Evolutionary conservation across 2,888 invertebrate genomes (phyloP), one percentile per base, ranked within the genome.

Genomic region (Deilephila elpenor): DNA sequence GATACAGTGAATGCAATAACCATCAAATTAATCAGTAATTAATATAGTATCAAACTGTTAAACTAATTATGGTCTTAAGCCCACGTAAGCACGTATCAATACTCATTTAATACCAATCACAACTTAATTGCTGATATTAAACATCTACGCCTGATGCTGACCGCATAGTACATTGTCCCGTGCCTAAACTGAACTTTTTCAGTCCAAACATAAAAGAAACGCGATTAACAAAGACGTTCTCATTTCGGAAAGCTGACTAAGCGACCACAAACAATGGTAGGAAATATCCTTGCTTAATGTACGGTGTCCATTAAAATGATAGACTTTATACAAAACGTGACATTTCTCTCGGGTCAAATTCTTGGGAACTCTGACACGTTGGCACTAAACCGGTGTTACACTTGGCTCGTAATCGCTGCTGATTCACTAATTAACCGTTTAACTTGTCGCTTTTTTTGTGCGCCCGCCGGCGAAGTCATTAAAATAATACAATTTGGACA

Each of bases 211-310:
- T 34, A 20, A 80, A 78, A 84, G 73, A 74, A 77, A 74, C 76
- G 76, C 79, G 79, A 79, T 80, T 82, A 75, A 81, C 78, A 78
- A 74, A 79, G 77, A 78, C 81, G 77, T 75, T 79, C 79, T 83
- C 78, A 82, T 84, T 87, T 88, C 80, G 83, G 84, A 82, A 78
- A 83, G 79, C 82, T 79, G 82, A 81, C 79, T 79, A 82, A 84
- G 79, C 82, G 80, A 75, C 75, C 76, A 75, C 76, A 82, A 83
- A 89, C 89, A 90, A 90, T 87, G 85, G 78, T 87, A 89, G 89
- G 88, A 89, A 89, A 83, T 79, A 76, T 81, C 81, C 76, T 79
- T 74, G 75, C 75, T 73, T 59, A 67, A 67, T 59, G 56, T 37
- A 56, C 25, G 29, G 59, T 59, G 67, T 67, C 44, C 67, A 73